Conservation (phyloP, 1,140 invertebrate genomes). For the Ceratitis capitata region DNA sequence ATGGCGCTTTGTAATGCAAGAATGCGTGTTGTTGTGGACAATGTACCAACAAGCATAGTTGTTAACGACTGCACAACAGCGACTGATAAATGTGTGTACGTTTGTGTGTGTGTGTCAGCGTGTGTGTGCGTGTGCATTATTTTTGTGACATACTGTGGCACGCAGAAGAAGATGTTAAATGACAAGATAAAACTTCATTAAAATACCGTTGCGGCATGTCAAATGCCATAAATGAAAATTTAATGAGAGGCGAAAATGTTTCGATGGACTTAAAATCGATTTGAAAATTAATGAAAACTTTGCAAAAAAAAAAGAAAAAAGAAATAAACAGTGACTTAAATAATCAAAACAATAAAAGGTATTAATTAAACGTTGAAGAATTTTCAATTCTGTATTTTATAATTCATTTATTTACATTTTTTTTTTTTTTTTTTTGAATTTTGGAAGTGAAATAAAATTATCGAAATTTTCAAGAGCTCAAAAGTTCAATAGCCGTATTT, state of each 20-base stretch:
- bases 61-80: background rate
- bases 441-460: no score
- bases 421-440: no score
- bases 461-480: no score
- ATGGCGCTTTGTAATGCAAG: background rate
- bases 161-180: conserved; percentile 23
- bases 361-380: background rate
- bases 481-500: no score
- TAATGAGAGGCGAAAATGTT: conserved; percentile 1
- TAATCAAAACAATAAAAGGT: background rate
- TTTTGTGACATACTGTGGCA: background rate
- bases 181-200: conserved; percentile 18
- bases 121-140: background rate
- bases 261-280: background rate
- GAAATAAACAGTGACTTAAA: background rate
- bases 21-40: conserved; percentile 15
- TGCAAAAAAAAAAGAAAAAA: background rate
- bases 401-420: no score
- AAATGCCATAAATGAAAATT: conserved; percentile 22
- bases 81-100: background rate
- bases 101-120: no score
- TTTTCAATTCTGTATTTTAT: background rate
- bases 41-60: conserved; percentile 2
- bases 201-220: conserved; percentile 22
- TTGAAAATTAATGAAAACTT: background rate